These are phyloP conservation scores for Cheilosia vernalis DNA, from an alignment of 2,888 invertebrate genomes.

Conservation along the genomic window DNA sequence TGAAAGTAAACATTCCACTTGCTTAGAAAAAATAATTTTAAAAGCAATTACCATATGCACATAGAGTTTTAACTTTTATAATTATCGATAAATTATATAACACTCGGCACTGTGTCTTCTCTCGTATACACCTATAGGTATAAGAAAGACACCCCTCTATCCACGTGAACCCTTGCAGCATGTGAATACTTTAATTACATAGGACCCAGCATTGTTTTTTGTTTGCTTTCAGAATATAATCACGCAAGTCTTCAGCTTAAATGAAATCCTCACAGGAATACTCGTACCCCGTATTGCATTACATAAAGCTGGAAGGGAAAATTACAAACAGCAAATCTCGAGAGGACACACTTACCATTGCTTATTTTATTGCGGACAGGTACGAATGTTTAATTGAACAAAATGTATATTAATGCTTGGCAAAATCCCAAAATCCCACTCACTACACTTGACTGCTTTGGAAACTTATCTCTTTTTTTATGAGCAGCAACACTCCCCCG, in stretches of 20 bases:
- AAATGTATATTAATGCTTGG: constrained; percentile 40
- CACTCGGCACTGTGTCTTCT: background rate
- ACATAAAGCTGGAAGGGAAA: background rate
- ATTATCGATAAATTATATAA: constrained; percentile 48
- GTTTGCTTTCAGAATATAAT: constrained; percentile 1
- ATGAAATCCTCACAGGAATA: background rate
- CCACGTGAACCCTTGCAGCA: constrained; percentile 15
- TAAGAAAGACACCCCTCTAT: constrained; percentile 8
- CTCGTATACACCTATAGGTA: background rate
- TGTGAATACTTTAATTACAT: constrained; percentile 26
- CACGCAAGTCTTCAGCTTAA: constrained; percentile 19
- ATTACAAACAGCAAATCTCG: background rate
- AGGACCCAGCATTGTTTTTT: background rate
- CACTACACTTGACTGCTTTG: constrained; percentile 15
- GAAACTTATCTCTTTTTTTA: background rate
- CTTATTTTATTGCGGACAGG: constrained; percentile 40
- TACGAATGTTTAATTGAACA: constrained; percentile 43
- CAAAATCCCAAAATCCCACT: constrained; percentile 17
- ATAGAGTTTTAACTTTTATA: background rate
- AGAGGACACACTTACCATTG: constrained; percentile 40
- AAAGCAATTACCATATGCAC: background rate
- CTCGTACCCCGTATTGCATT: no score
- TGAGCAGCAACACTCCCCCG: background rate
- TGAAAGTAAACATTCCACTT: background rate
- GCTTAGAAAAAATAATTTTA: background rate